A percentile compares a stretch with the other conserved stretches of the same genome.
Evolutionary conservation across 2,113 vertebrate species (phyloP).

Genomic region (Vireo altiloquus): DNA sequence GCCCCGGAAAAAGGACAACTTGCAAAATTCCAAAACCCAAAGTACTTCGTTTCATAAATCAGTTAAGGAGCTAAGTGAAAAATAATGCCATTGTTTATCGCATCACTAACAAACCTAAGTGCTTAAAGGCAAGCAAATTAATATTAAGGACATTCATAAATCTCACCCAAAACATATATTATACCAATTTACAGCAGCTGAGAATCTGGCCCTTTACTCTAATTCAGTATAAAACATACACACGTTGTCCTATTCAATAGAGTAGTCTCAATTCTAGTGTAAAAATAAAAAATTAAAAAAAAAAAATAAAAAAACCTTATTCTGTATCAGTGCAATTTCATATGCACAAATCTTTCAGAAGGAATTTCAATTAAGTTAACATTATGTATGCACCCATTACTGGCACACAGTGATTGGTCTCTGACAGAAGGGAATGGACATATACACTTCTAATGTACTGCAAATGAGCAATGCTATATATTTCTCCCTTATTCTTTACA

Average conservation of each 20-base stretch:
- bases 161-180: slow-evolving; percentile 41
- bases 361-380: slow-evolving; percentile 65
- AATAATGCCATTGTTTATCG: slow-evolving; percentile 63
- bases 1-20: not conserved
- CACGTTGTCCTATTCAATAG: not conserved
- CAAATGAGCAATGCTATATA: slow-evolving; percentile 31
- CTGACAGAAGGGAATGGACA: slow-evolving; percentile 50
- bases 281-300: too few species aligned
- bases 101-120: slow-evolving; percentile 65
- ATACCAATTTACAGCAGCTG: slow-evolving; percentile 26
- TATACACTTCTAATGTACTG: slow-evolving; percentile 54
- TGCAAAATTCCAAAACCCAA: not conserved
- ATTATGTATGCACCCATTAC: slow-evolving; percentile 68
- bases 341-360: slow-evolving; percentile 64
- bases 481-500: slow-evolving; percentile 28
- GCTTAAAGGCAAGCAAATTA: slow-evolving; percentile 66
- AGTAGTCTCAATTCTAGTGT: slow-evolving; percentile 28
- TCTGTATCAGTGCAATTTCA: slow-evolving; percentile 53
- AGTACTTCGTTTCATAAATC: slow-evolving; percentile 37
- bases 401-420: slow-evolving; percentile 38
- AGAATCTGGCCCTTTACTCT: not conserved
- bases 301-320: too few species aligned
- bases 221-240: not conserved
- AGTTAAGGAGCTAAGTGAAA: slow-evolving; percentile 53
- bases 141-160: slow-evolving; percentile 61